A percentile compares a stretch with the other conserved stretches of the same genome.
Conservation (phyloP, 2,888 invertebrate species). For the Aleiodes leptofemur region DNA sequence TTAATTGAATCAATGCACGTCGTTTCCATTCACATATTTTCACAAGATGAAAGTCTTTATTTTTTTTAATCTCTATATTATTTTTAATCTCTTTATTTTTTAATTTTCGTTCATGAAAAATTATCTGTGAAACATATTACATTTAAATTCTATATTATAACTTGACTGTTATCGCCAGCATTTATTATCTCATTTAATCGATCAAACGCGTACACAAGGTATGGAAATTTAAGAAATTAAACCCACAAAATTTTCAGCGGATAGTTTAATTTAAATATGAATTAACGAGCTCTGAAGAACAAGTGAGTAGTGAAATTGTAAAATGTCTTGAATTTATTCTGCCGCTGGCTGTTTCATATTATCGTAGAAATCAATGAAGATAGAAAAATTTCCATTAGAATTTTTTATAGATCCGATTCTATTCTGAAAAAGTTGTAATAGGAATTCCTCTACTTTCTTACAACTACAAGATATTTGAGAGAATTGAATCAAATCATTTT, state of each 20-base stretch:
- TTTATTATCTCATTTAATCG: neutral
- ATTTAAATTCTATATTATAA: neutral
- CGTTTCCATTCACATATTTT: conserved; percentile 44
- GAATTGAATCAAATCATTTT: neutral
- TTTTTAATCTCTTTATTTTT: conserved; percentile 28
- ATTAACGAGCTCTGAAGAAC: neutral
- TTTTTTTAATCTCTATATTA: conserved; percentile 2
- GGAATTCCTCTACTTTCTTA: too few relatives aligned
- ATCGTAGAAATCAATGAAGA: too few relatives aligned
- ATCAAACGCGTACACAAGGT: conserved; percentile 53
- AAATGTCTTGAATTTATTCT: too few relatives aligned
- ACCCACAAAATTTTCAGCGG: neutral
- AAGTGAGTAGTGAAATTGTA: conserved; percentile 6
- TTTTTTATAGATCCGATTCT: too few relatives aligned
- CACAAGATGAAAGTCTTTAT: conserved; percentile 20
- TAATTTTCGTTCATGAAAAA: conserved; percentile 26
- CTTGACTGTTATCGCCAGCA: neutral
- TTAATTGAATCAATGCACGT: conserved; percentile 52
- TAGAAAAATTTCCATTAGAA: too few relatives aligned
- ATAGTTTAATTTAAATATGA: conserved; percentile 1
- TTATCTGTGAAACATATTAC: too few relatives aligned
- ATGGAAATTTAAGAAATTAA: conserved; percentile 48
- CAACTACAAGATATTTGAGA: too few relatives aligned
- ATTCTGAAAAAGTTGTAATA: too few relatives aligned
- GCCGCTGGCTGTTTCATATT: too few relatives aligned